These are phyloP conservation scores for Cynaeus angustus DNA, from an alignment of 2,888 invertebrate genomes.

Conservation along the genomic window DNA sequence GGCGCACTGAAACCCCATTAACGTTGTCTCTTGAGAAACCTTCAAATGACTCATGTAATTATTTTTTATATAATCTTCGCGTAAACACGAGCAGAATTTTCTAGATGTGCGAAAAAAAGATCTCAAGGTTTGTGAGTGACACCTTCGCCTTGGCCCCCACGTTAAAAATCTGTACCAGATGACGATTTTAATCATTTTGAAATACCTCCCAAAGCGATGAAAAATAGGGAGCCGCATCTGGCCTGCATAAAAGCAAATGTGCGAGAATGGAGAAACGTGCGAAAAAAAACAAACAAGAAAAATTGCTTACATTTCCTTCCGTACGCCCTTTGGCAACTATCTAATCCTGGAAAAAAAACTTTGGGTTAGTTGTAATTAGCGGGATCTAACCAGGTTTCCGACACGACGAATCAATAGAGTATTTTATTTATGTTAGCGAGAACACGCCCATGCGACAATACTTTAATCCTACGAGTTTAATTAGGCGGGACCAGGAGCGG, in stretches of 20 bases:
- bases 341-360: slow-evolving; percentile 16
- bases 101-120: slow-evolving; percentile 1
- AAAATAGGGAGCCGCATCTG: slow-evolving; percentile 9
- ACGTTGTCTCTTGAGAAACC: slow-evolving; percentile 11
- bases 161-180: slow-evolving; percentile 8
- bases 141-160: slow-evolving; percentile 43
- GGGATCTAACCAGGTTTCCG: slow-evolving; percentile 19
- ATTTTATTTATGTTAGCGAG: slow-evolving; percentile 25
- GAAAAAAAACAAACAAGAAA: slow-evolving; percentile 9
- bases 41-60: slow-evolving; percentile 32
- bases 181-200: slow-evolving; percentile 9
- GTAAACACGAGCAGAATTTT: slow-evolving; percentile 13
- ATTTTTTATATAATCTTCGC: slow-evolving; percentile 13
- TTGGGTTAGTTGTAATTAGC: slow-evolving; percentile 13
- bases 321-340: slow-evolving; percentile 5
- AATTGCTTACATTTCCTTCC: slow-evolving; percentile 3
- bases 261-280: slow-evolving; percentile 6
- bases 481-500: slow-evolving; percentile 8
- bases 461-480: slow-evolving; percentile 24
- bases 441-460: slow-evolving; percentile 24
- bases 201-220: slow-evolving; percentile 11
- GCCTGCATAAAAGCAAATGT: slow-evolving; percentile 8
- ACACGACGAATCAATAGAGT: slow-evolving; percentile 17
- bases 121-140: slow-evolving; percentile 7
- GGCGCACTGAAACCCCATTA: neutral